Conservation (phyloP, 2,888 invertebrate genomes). For the Euproctis similis region DNA sequence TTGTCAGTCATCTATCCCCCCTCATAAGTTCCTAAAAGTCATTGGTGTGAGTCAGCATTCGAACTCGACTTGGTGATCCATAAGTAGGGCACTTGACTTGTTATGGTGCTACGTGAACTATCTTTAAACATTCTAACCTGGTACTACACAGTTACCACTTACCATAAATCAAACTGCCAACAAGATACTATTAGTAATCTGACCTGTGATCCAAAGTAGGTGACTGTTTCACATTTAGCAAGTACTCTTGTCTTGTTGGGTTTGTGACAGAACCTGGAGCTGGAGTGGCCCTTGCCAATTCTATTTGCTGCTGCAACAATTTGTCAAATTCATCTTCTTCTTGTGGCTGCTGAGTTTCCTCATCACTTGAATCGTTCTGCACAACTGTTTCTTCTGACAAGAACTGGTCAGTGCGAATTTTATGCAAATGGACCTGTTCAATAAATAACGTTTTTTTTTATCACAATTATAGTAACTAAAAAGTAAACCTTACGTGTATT, state of each 20-base stretch:
- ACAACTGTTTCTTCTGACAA: constrained; percentile 58
- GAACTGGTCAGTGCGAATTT: constrained; percentile 78
- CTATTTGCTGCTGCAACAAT: constrained; percentile 78
- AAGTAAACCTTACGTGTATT: too few species aligned
- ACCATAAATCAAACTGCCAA: too few species aligned
- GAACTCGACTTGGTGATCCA: too few species aligned
- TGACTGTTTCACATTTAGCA: constrained; percentile 14
- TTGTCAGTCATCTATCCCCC: too few species aligned
- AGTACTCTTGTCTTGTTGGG: constrained; percentile 4
- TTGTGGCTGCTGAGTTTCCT: constrained; percentile 44
- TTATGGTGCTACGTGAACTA: too few species aligned
- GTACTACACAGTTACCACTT: too few species aligned
- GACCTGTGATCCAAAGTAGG: constrained; percentile 14
- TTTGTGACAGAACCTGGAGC: constrained; percentile 42
- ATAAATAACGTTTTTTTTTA: too few species aligned
- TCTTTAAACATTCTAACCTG: too few species aligned
- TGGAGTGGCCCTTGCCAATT: constrained; percentile 68
- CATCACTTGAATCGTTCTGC: constrained; percentile 62
- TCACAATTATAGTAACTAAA: too few species aligned
- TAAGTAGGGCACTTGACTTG: too few species aligned
- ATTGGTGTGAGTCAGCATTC: too few species aligned
- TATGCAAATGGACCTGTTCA: constrained; percentile 81
- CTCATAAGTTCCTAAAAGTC: too few species aligned
- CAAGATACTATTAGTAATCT: background rate
- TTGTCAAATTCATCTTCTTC: constrained; percentile 80